Conservation (phyloP, 2,113 vertebrate species). For the Peromyscus maniculatus region DNA sequence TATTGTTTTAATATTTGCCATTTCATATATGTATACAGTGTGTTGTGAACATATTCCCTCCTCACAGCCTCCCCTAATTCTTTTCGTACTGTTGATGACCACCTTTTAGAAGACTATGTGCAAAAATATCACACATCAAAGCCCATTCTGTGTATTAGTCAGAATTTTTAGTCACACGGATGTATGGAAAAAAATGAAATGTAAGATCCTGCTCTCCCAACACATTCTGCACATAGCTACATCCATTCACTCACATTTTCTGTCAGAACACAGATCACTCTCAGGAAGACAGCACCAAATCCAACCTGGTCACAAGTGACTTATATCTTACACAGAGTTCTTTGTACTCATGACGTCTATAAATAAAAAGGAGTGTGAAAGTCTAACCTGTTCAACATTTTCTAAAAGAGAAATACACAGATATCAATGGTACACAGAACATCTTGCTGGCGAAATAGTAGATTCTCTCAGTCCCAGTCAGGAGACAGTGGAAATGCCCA, state of each 20-base stretch:
- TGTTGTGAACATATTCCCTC: too few species aligned
- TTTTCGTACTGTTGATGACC: too few species aligned
- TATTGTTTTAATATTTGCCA: neutral
- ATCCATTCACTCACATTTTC: neutral
- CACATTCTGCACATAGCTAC: neutral
- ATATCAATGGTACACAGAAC: rapidly evolving
- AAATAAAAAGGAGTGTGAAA: neutral
- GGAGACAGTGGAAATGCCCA: rapidly evolving
- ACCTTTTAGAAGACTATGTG: neutral
- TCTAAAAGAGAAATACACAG: neutral
- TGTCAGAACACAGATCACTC: too few species aligned
- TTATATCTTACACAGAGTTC: neutral
- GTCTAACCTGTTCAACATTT: neutral
- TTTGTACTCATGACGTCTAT: neutral
- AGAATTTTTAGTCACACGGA: neutral
- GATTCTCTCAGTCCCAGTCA: rapidly evolving
- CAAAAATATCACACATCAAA: neutral
- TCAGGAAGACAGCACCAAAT: neutral
- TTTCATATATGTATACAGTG: neutral
- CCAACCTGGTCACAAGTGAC: neutral
- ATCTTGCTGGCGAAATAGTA: rapidly evolving
- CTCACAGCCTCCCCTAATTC: neutral
- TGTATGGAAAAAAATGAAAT: neutral
- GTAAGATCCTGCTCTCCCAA: neutral
- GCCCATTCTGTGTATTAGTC: neutral